Evolutionary conservation across 2,888 invertebrate genomes (phyloP), one percentile per base, ranked within the genome.

Genomic region (Folsomia manolachei): DNA sequence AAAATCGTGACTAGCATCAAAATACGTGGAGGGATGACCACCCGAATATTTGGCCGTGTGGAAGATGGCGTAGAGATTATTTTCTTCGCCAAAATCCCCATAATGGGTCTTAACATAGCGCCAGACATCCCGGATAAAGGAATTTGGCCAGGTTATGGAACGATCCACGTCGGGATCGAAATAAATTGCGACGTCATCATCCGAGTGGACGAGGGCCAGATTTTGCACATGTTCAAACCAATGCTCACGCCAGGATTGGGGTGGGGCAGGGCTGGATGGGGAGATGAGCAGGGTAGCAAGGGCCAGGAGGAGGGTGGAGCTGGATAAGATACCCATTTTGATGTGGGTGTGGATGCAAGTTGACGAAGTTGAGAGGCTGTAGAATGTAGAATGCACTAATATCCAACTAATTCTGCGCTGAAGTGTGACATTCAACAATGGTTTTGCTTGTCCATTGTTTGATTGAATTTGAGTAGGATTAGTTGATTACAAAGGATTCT

Each of bases 91-190:
- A n/a, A 75, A 68, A 26, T 75, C 65, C n/a, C 75, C 77, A 68
- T 77, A 77, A 63, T 56, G 63, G 27, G 56, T 60, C 62, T 72
- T 75, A 19, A 73, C 60, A 52, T 77, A 77, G 14, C 75, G 62
- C 77, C 77, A 77, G 1, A 75, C 69, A 27, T 75, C 70, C n/a
- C 74, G 73, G 0, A 77, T 63, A 25, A 73, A 77, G 19, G 71
- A 27, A 1, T 60, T 24, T 0, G 72, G 70, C 77, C 77, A 75
- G n/a, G 66, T 53, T 14, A 74, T 60, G 2, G 53, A 19, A 52
- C 56, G 52, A 27, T 56, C 72, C 9, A 75, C 71, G 24, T 72
- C 66, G 1, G 52, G 4, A 24, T 75, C 74, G 63, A 69, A 72
- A 56, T 77, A 77, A 39, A 74, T 14, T 7, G 75, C 69, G 7